Evolutionary conservation across 2,888 invertebrate species (phyloP).

Genomic region (Augochlorella aurata): DNA sequence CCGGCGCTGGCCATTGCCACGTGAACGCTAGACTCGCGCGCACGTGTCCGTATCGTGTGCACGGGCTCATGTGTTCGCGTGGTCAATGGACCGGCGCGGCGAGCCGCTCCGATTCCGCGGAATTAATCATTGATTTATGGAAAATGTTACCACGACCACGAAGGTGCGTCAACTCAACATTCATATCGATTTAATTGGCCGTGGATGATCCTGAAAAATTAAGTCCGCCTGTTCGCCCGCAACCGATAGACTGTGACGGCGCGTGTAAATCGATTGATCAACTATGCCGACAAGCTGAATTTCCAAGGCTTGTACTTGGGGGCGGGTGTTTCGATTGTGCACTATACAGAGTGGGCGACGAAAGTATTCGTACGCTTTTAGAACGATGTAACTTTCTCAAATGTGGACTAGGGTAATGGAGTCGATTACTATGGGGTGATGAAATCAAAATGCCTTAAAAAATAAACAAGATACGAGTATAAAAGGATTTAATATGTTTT

Average conservation of each 20-base stretch:
- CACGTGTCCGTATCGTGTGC: constrained; percentile 44
- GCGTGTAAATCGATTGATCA: not conserved
- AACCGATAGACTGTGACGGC: not conserved
- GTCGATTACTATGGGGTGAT: too few relatives aligned
- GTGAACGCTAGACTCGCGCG: constrained; percentile 43
- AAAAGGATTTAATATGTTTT: too few relatives aligned
- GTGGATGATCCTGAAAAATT: constrained; percentile 9
- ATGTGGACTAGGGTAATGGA: too few relatives aligned
- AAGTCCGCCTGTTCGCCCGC: not conserved
- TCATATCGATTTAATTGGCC: constrained; percentile 4
- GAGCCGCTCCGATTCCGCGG: constrained; percentile 29
- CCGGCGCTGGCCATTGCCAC: constrained; percentile 33
- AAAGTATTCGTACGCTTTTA: too few relatives aligned
- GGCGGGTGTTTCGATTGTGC: not conserved
- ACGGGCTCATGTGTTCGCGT: constrained; percentile 9
- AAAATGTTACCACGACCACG: constrained; percentile 36
- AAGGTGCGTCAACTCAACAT: not conserved
- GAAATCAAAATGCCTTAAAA: too few relatives aligned
- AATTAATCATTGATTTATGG: constrained; percentile 51
- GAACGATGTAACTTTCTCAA: too few relatives aligned
- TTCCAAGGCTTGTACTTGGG: not conserved
- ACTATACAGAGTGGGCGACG: too few relatives aligned
- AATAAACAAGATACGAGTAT: too few relatives aligned
- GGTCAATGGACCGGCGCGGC: constrained; percentile 36
- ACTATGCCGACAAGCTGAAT: not conserved